Evolutionary conservation across 2,888 invertebrate species (phyloP).

Genomic region (Lamellibrachia satsuma): DNA sequence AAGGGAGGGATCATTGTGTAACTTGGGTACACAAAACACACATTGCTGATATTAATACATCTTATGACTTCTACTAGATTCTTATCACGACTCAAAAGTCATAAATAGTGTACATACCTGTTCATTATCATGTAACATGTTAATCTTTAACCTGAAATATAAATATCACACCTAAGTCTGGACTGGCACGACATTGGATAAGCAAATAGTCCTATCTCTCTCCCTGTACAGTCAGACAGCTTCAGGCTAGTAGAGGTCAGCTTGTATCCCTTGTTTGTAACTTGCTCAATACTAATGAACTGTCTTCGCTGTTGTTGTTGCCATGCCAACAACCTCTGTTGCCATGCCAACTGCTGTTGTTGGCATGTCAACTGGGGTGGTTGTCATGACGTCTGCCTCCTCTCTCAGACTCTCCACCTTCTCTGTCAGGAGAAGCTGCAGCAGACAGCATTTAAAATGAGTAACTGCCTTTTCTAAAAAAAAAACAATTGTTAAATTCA

Average conservation of each 20-base stretch:
- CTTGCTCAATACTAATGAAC: neutral
- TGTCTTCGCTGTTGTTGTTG: conserved; percentile 9
- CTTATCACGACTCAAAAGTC: neutral
- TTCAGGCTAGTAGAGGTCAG: neutral
- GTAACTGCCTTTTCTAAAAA: neutral
- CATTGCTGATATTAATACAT: neutral
- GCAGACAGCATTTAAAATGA: neutral
- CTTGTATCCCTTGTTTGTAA: neutral
- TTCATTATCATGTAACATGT: neutral
- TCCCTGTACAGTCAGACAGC: neutral
- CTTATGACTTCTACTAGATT: neutral
- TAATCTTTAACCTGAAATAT: neutral
- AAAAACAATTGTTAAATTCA: neutral
- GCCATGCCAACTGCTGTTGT: conserved; percentile 12
- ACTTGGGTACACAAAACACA: neutral
- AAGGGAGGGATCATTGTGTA: neutral
- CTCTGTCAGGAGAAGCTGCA: conserved; percentile 82
- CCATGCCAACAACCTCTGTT: conserved; percentile 22
- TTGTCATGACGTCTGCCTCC: conserved; percentile 70
- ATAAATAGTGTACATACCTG: neutral
- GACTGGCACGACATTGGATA: neutral
- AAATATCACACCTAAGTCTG: neutral
- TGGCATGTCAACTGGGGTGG: conserved; percentile 22
- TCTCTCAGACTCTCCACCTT: conserved; percentile 87
- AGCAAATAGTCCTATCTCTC: neutral